phyloP scores from a whole-genome alignment of 2,797 vertebrate genomes.

The Alectoris magna region DNA sequence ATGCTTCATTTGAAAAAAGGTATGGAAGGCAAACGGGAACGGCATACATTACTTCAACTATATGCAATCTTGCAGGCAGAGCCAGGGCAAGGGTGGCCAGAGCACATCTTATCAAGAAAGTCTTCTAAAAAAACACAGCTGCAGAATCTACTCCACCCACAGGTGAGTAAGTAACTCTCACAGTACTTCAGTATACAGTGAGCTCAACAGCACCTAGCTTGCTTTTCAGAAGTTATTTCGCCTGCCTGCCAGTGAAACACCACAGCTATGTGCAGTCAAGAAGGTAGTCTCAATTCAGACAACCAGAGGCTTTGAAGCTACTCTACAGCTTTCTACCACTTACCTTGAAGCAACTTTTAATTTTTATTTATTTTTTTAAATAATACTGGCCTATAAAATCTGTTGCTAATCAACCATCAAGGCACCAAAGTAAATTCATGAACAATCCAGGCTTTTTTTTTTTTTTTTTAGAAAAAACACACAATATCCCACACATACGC shows the following conservation, averaged over 20 bases:
- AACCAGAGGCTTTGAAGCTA: background rate
- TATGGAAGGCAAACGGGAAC: background rate
- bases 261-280: background rate
- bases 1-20: background rate
- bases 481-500: background rate
- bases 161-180: background rate
- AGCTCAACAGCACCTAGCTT: background rate
- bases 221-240: background rate
- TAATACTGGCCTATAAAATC: constrained; percentile 23
- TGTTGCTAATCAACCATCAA: constrained; percentile 44
- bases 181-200: rapidly evolving
- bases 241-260: background rate
- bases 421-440: constrained; percentile 44
- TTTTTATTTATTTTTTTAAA: background rate
- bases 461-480: background rate
- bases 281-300: background rate
- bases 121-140: background rate
- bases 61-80: background rate
- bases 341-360: background rate
- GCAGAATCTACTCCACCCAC: background rate
- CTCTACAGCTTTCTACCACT: background rate
- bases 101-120: background rate
- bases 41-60: background rate
- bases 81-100: background rate
- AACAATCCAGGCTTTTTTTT: background rate